Conservation (phyloP, 2,113 vertebrate species). For the Athene cunicularia region DNA sequence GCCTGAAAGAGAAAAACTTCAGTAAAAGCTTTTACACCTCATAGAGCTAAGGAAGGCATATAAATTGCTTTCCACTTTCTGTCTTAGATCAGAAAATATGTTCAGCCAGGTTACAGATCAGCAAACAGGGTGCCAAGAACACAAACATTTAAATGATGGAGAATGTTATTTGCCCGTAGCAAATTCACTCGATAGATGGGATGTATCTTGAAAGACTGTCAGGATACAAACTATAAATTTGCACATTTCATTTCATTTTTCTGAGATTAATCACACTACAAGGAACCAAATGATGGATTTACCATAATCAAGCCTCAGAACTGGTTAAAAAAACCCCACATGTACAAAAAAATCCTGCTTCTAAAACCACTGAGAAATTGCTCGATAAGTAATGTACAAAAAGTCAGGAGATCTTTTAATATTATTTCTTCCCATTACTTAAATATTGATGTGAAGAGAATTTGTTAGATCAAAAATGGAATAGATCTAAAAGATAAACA, state of each 20-base stretch:
- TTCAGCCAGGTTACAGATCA: conserved; percentile 46
- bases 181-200: neutral
- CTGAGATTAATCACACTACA: conserved; percentile 37
- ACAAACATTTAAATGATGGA: conserved; percentile 55
- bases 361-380: conserved; percentile 3
- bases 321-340: neutral
- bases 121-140: conserved; percentile 49
- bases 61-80: conserved; percentile 40
- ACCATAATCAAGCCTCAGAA: neutral
- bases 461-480: neutral
- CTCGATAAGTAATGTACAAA: neutral
- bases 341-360: neutral
- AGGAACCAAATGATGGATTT: conserved; percentile 40
- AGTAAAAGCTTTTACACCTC: conserved; percentile 20
- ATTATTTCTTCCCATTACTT: conserved; percentile 5
- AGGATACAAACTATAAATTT: conserved; percentile 36
- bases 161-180: conserved; percentile 17
- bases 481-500: neutral
- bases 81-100: conserved; percentile 37
- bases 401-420: neutral
- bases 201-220: conserved; percentile 16
- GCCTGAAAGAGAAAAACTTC: neutral
- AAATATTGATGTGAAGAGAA: neutral
- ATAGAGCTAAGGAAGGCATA: neutral
- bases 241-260: conserved; percentile 31